Evolutionary conservation across 1,140 invertebrate genomes (phyloP), one percentile per base, ranked within the genome.

Genomic region (Sminthurides bifidus): DNA sequence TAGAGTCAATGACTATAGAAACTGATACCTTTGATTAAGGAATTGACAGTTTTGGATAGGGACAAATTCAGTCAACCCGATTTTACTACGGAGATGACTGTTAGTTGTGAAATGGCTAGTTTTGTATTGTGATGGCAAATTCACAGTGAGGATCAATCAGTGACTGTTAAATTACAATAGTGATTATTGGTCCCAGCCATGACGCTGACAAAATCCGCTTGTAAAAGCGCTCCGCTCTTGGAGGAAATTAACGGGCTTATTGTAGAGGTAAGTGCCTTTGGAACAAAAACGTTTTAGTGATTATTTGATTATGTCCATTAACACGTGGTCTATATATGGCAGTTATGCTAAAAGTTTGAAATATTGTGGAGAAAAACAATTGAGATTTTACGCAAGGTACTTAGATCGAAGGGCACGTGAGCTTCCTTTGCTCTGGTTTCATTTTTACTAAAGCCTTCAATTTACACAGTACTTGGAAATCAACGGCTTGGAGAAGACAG

Each of bases 401-500:
- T 10, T 44, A 6, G 8, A 19, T 17, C 41, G 6, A 17, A 44
- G 23, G 10, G 17, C n/a, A 17, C 41, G n/a, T 23, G 41, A 17
- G 6, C 23, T 10, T 44, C n/a, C 33, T 10, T 8, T 35, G 33
- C 8, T 35, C 8, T 35, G 33, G n/a, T 10, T 35, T 35, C 33
- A 35, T n/a, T n/a, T 10, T 8, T 35, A 12, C 8, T 49, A 12
- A 10, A 26, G n/a, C n/a, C n/a, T n/a, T 35, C n/a, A n/a, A 35
- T 35, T 35, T 10, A 35, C n/a, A 35, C 14, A 59, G 54, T 63
- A 63, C 23, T 29, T 65, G 27, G 56, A 61, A 27, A 14, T 61
- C 5, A 65, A 61, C 46, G 63, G 63, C 19, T n/a, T 65, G 54
- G 57, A 56, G 12, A 52, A 65, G 30, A 51, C 61, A 23, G 12